Evolutionary conservation across 2,888 invertebrate species (phyloP), one percentile per base, ranked within the genome.

Genomic region (Cheilosia vulpina): DNA sequence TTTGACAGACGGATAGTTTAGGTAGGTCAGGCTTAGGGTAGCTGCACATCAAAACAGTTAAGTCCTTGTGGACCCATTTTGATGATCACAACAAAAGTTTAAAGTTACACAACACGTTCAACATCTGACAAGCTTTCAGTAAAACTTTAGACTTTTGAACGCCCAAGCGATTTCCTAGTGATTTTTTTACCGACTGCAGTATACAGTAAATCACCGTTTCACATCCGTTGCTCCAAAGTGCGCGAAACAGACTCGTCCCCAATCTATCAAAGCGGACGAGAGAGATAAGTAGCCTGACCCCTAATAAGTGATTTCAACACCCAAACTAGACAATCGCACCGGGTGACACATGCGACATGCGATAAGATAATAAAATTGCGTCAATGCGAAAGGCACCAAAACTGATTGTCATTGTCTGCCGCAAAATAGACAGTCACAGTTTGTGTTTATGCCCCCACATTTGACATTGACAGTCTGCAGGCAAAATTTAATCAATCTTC

Each of bases 331-430:
- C 75, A 53, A 41, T 31, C 52, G 31, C 6, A 38, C 17, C 11
- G 15, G n/a, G 52, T 55, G 45, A 55, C 63, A 34, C 53, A 47
- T 38, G 34, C 24, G 73, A 75, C 66, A 57, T 24, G 24, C 6
- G 65, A 55, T 68, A 43, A 7, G 65, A 55, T 68, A 43, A 7
- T 24, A 9, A 17, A 43, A 55, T 43, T 57, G 69, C 69, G 57
- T 57, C 53, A 66, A 55, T 55, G n/a, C 7, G 17, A 41, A 52
- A 17, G 17, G 2, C 2, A 19, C 24, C 3, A 19, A 38, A 24
- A 38, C 9, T 15, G 7, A 45, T 13, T 7, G 5, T 19, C 7
- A 24, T 3, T 41, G 53, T 53, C 41, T 43, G 7, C 11, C 17
- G 13, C 7, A 45, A 7, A n/a, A 52, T 52, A 21, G 31, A 17